Evolutionary conservation across 2,797 vertebrate genomes (phyloP), one percentile per base, ranked within the genome.

Genomic region (Arctocebus calabarensis): DNA sequence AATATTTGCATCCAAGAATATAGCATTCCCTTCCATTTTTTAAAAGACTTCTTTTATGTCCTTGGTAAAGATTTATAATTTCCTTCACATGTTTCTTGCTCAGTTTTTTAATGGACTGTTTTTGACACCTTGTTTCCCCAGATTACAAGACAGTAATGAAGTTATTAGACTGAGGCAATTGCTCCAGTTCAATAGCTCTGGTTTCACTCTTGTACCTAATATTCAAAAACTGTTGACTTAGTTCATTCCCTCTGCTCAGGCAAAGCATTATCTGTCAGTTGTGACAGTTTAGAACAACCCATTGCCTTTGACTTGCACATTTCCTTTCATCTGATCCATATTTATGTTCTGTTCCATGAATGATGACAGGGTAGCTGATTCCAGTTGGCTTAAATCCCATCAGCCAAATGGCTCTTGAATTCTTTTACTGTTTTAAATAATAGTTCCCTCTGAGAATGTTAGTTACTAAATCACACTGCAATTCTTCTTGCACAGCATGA

Each of bases 351-450:
- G 71, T 43, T 48, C 45, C 74, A 25, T 2, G 4, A 82, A 95
- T 84, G 84, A 81, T 95, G 94, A 84, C 93, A 84, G 92, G 23
- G 55, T 40, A 75, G 92, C 92, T 92, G 90, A 71, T 90, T 92
- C 92, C 88, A 75, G 52, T 74, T 88, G 92, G 90, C 88, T 95
- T 70, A 64, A 19, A 78, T 77, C 83, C 94, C 81, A 23, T 86
- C 71, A 66, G n/a, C 81, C 77, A 70, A 95, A 87, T 32, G 45
- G 61, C 68, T 84, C 73, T 86, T 82, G 22, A 43, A 52, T 85
- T 95, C 52, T 79, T 83, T 34, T 2, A 34, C 88, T 78, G 25
- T 83, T 96, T 96, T 82, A 85, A 94, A 85, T 78, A 74, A 93
- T 64, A 77, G 27, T 70, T 94, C 73, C 82, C 84, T 84, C 81